A percentile compares a stretch with the other conserved stretches of the same genome.
phyloP scores from a whole-genome alignment of 2,888 invertebrate genomes.

The Punctoribates punctum region DNA sequence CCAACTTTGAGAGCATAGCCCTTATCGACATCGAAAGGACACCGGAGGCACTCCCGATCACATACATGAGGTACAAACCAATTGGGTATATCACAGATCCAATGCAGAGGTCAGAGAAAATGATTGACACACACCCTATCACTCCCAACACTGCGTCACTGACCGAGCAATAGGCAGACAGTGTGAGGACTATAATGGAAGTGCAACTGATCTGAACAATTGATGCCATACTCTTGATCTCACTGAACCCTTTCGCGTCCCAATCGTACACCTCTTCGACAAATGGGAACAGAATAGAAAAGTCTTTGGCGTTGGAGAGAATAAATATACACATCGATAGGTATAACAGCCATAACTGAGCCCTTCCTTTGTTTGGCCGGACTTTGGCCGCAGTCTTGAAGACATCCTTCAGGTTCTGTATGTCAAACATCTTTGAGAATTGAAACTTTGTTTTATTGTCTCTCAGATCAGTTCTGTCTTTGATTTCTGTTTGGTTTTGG shows the following conservation, averaged over 20 bases:
- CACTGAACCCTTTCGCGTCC: background rate
- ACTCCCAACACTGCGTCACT: no score
- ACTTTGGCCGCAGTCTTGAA: background rate
- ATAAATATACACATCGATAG: background rate
- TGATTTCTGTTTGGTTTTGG: background rate
- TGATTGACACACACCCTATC: no score
- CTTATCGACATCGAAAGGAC: background rate
- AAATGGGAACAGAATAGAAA: conserved; percentile 26
- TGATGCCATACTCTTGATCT: background rate
- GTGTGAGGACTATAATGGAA: background rate
- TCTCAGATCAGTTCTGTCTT: background rate
- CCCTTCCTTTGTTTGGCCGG: conserved; percentile 18
- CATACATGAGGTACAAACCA: conserved; percentile 15
- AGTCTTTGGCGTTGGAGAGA: background rate
- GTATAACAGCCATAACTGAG: conserved; percentile 14
- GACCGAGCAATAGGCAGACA: background rate
- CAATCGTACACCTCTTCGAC: conserved; percentile 20
- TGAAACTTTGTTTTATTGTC: background rate
- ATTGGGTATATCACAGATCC: background rate
- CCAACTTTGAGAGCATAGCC: background rate
- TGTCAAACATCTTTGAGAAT: conserved; percentile 14
- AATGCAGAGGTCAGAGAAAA: background rate
- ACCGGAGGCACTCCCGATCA: background rate
- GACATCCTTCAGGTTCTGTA: background rate
- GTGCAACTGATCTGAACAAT: background rate